A percentile compares a stretch with the other conserved stretches of the same genome.
Conservation (phyloP, 2,888 invertebrate genomes). For the Steinernema scapterisci region DNA sequence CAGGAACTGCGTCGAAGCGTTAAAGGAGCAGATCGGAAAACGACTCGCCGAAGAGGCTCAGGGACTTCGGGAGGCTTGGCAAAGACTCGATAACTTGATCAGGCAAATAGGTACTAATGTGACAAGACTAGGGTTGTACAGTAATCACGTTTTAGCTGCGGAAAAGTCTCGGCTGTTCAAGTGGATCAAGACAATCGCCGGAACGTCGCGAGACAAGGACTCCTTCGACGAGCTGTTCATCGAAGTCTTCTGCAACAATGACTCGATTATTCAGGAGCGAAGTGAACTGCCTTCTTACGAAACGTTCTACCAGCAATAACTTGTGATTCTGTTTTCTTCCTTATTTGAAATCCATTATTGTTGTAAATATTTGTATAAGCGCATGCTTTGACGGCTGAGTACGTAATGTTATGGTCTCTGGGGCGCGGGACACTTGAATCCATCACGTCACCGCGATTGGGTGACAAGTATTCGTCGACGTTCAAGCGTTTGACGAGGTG, state of each 20-base stretch:
- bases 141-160: neutral
- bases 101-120: neutral
- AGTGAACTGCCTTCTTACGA: slow-evolving; percentile 2
- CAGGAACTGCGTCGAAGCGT: neutral
- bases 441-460: neutral
- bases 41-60: neutral
- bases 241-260: slow-evolving; percentile 81
- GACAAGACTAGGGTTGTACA: neutral
- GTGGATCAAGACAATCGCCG: slow-evolving; percentile 69
- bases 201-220: slow-evolving; percentile 89
- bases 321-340: neutral
- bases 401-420: neutral
- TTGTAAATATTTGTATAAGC: slow-evolving; percentile 24
- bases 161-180: neutral
- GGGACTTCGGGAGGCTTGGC: neutral
- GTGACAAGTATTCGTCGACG: neutral
- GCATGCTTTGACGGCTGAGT: neutral
- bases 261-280: slow-evolving; percentile 71
- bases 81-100: neutral
- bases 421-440: neutral
- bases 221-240: slow-evolving; percentile 94
- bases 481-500: neutral
- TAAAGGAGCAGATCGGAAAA: slow-evolving; percentile 13
- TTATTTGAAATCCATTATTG: neutral
- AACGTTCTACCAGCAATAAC: neutral